These are phyloP conservation scores for Apis mellifera DNA, from an alignment of 1,140 invertebrate species.

Conservation along the genomic window Amel_HAv3.1 CM009935.2:12922501-12923000, in stretches of 20 bases:
- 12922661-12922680: not conserved
- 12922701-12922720: not conserved
- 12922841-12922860: no score
- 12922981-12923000: no score
- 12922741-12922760: not conserved
- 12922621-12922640: slow-evolving; percentile 15
- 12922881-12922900: no score
- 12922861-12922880: no score
- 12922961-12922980: no score
- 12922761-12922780: not conserved
- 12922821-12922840: no score
- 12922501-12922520: not conserved
- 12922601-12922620: slow-evolving; percentile 26
- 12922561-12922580: slow-evolving; percentile 38
- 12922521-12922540: not conserved
- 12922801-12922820: not conserved
- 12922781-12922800: not conserved
- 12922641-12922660: slow-evolving; percentile 41
- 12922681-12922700: slow-evolving; percentile 10
- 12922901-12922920: no score
- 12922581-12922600: slow-evolving; percentile 43
- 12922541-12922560: slow-evolving; percentile 14
- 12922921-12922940: no score
- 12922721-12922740: not conserved
- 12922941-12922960: no score